phyloP scores from a whole-genome alignment of 2,888 invertebrate species.

The Brenthis ino region DNA sequence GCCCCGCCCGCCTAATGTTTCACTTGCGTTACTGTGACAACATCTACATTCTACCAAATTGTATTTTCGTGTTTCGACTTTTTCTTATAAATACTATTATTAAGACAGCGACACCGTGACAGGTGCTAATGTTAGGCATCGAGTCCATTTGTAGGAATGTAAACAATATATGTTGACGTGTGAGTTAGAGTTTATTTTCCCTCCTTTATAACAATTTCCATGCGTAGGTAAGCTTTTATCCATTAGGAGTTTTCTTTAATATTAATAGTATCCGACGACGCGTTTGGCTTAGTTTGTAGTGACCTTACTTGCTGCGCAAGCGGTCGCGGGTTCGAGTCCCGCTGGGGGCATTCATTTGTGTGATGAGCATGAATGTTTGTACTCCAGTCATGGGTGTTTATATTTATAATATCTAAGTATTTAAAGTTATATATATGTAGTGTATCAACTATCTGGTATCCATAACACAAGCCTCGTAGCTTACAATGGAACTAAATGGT shows the following conservation, averaged over 20 bases:
- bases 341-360: no score
- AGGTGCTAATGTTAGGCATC: slow-evolving; percentile 76
- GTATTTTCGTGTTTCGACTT: slow-evolving; percentile 81
- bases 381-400: no score
- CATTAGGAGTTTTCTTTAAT: background rate
- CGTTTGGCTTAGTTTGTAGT: no score
- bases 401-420: no score
- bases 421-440: no score
- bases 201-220: background rate
- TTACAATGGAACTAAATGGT: no score
- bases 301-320: no score
- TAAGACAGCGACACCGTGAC: slow-evolving; percentile 75
- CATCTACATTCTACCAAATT: slow-evolving; percentile 79
- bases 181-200: slow-evolving; percentile 7
- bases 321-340: no score
- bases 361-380: no score
- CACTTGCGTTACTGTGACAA: slow-evolving; percentile 78
- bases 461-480: no score
- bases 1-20: slow-evolving; percentile 71
- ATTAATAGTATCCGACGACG: no score
- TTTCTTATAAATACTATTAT: slow-evolving; percentile 82
- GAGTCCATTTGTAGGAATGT: slow-evolving; percentile 61
- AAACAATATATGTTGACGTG: slow-evolving; percentile 54
- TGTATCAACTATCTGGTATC: no score
- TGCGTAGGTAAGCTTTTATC: background rate